Evolutionary conservation across 2,888 invertebrate species (phyloP), one percentile per base, ranked within the genome.

Genomic region (Napeogenes inachia): DNA sequence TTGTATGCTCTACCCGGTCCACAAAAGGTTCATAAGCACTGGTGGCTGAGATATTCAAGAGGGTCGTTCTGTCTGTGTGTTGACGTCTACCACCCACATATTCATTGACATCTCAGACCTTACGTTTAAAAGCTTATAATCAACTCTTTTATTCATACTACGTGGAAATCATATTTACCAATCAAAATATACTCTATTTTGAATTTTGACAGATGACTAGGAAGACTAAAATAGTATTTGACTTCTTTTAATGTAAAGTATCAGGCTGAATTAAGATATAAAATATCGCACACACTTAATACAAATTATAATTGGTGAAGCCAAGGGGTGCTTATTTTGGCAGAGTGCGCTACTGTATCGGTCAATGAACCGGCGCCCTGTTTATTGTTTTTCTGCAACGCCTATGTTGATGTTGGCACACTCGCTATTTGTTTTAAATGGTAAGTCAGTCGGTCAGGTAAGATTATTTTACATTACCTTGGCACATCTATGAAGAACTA

Each of bases 341-440:
- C 88, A 87, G 77, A 77, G 78, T 71, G 74, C 72, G 61, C 71
- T 73, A 72, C 73, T 77, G 74, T 77, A 79, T 75, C 82, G 87
- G 87, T 81, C 85, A 81, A 73, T 83, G 88, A 88, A 86, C 88
- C 74, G 64, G 61, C 63, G 67, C 64, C 62, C 61, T 84, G 86
- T 87, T 88, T 89, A 84, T 89, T 88, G 86, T 87, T 87, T 84
- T 88, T 85, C 81, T 83, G 79, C 82, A 80, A 78, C 79, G 81
- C 75, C 74, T 73, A 73, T 88, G 87, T 88, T 87, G 85, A 74
- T 87, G 85, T 88, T 89, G 89, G 88, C 89, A 84, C 82, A 80
- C 78, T 75, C 75, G 78, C 76, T 89, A 87, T 89, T 89, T 88
- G 85, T 88, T 86, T 88, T 81, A 80, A 84, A 84, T 82, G 78